A percentile compares a stretch with the other conserved stretches of the same genome.
These are phyloP conservation scores for Quiscalus mexicanus DNA, from an alignment of 2,113 vertebrate genomes.

Conservation along the genomic window DNA sequence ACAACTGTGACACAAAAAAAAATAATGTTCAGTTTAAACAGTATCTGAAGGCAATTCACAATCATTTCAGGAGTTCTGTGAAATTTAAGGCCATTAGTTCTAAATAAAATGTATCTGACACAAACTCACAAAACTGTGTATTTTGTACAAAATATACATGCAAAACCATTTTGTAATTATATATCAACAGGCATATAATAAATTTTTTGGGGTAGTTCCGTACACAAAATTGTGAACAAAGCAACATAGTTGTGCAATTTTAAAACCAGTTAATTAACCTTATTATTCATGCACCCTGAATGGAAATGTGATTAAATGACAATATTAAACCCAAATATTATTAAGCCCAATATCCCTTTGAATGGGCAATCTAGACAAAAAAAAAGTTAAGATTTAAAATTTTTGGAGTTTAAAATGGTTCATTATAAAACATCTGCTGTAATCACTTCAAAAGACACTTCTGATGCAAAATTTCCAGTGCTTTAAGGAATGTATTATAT, in stretches of 20 bases:
- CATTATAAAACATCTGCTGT: conserved; percentile 41
- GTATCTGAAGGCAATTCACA: conserved; percentile 91
- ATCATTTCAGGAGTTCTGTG: conserved; percentile 88
- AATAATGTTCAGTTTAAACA: conserved; percentile 70
- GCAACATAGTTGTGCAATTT: conserved; percentile 74
- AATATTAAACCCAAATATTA: conserved; percentile 61
- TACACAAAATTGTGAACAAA: conserved; percentile 89
- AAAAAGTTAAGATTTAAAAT: conserved; percentile 3
- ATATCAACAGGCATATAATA: conserved; percentile 85
- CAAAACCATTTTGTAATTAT: conserved; percentile 86
- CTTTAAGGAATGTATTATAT: conserved; percentile 52
- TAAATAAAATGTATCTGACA: conserved; percentile 80
- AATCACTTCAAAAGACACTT: conserved; percentile 14
- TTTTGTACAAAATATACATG: conserved; percentile 96
- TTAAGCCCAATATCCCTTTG: conserved; percentile 64
- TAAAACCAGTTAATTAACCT: conserved; percentile 69
- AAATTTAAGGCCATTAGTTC: conserved; percentile 99
- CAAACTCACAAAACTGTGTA: conserved; percentile 86
- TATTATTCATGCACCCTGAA: conserved; percentile 70
- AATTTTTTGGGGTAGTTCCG: conserved; percentile 81
- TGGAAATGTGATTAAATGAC: conserved; percentile 64
- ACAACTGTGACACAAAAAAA: conserved; percentile 84
- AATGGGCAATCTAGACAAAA: conserved; percentile 73
- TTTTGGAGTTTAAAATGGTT: conserved; percentile 7
- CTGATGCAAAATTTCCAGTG: conserved; percentile 46